A percentile compares a stretch with the other conserved stretches of the same genome.
These are phyloP conservation scores for Epirrhoe alternata DNA, from an alignment of 2,888 invertebrate genomes.

Conservation along the genomic window DNA sequence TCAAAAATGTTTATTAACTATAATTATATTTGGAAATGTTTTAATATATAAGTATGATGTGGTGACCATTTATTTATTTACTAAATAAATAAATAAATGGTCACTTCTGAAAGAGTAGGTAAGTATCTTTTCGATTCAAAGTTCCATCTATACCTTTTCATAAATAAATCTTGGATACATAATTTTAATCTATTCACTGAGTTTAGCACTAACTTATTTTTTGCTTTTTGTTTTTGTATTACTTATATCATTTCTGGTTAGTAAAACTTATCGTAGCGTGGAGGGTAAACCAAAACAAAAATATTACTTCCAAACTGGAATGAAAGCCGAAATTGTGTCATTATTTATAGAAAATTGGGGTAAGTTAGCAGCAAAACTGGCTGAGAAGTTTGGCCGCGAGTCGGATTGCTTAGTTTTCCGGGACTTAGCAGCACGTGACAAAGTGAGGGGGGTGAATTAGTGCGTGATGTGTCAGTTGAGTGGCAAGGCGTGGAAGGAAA, in stretches of 20 bases:
- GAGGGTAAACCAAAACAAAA: slow-evolving; percentile 30
- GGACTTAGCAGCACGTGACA: slow-evolving; percentile 24
- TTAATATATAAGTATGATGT: no score
- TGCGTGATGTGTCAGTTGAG: slow-evolving; percentile 1
- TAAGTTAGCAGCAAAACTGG: slow-evolving; percentile 37
- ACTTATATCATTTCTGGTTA: background rate
- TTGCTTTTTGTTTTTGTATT: background rate
- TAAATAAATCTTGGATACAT: no score
- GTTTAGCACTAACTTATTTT: no score
- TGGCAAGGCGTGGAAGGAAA: background rate
- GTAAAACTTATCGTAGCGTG: background rate
- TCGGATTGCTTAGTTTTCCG: slow-evolving; percentile 40
- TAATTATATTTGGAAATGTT: no score
- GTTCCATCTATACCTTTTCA: no score
- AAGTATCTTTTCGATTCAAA: no score
- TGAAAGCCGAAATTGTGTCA: slow-evolving; percentile 41
- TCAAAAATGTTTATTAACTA: no score
- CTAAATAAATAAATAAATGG: no score
- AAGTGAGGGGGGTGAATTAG: slow-evolving; percentile 10
- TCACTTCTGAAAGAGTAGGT: no score
- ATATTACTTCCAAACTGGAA: slow-evolving; percentile 36
- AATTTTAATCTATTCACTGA: no score
- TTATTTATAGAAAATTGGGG: slow-evolving; percentile 45
- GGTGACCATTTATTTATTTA: no score
- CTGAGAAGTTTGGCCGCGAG: slow-evolving; percentile 26